A percentile compares a stretch with the other conserved stretches of the same genome.
These are phyloP conservation scores for Synodontis membranacea DNA, from an alignment of 2,113 vertebrate species.

Conservation along the genomic window DNA sequence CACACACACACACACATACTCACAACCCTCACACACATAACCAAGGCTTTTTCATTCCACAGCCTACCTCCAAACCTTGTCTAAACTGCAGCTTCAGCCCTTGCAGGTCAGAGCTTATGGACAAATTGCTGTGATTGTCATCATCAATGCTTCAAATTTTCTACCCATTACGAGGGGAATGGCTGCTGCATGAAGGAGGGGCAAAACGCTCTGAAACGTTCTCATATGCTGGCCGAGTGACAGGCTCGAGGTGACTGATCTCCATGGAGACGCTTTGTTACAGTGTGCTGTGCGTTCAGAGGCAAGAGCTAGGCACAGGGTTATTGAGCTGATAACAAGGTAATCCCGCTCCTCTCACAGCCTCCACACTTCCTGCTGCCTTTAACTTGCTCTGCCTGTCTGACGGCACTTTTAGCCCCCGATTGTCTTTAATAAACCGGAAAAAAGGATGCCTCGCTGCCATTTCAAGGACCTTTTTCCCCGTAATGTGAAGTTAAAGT, in stretches of 20 bases:
- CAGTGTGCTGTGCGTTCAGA: conserved; percentile 75
- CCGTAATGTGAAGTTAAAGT: conserved; percentile 44
- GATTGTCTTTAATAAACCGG: conserved; percentile 56
- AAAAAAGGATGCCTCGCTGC: conserved; percentile 36
- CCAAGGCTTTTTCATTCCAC: conserved; percentile 26
- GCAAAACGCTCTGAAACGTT: conserved; percentile 70
- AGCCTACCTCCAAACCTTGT: conserved; percentile 24
- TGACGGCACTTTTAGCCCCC: conserved; percentile 31
- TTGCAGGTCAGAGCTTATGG: conserved; percentile 72
- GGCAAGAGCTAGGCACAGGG: conserved; percentile 80
- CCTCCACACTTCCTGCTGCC: conserved; percentile 75
- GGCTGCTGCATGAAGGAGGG: conserved; percentile 73
- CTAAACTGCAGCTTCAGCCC: conserved; percentile 33
- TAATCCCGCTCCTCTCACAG: conserved; percentile 80
- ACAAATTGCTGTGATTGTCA: conserved; percentile 71
- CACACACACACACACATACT: not conserved
- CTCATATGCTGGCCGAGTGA: conserved; percentile 79
- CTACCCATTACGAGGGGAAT: conserved; percentile 76
- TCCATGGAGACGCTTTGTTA: conserved; percentile 85
- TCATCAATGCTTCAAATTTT: conserved; percentile 81
- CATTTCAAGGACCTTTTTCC: conserved; percentile 30
- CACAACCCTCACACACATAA: not conserved
- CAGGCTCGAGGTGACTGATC: conserved; percentile 84
- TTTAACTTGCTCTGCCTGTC: conserved; percentile 36
- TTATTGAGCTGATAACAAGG: conserved; percentile 93